Evolutionary conservation across 2,888 invertebrate genomes (phyloP).

Genomic region (Exocentrus adspersus): DNA sequence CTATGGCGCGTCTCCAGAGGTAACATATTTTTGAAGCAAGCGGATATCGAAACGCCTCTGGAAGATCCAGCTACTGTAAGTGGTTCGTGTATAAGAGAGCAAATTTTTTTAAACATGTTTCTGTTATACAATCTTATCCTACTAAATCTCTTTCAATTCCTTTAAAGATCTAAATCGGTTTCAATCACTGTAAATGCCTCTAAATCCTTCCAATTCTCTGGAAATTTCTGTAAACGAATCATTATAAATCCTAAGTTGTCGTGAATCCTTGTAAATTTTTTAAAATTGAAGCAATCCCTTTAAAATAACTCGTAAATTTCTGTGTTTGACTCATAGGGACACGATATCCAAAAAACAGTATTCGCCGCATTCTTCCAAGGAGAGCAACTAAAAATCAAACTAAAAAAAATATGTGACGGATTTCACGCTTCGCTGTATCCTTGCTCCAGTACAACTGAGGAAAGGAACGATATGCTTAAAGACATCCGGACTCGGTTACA

Average conservation of each 20-base stretch:
- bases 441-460: slow-evolving; percentile 86
- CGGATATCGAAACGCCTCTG: slow-evolving; percentile 83
- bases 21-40: slow-evolving; percentile 87
- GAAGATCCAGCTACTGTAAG: slow-evolving; percentile 87
- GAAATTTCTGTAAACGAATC: too few species aligned
- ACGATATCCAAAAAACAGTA: slow-evolving; percentile 87
- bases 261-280: too few species aligned
- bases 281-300: too few species aligned
- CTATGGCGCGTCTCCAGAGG: slow-evolving; percentile 93
- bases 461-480: slow-evolving; percentile 89
- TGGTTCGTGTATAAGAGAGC: slow-evolving; percentile 69
- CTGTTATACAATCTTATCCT: too few species aligned
- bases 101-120: too few species aligned
- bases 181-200: too few species aligned
- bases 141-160: too few species aligned
- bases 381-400: slow-evolving; percentile 87
- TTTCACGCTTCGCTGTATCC: slow-evolving; percentile 94
- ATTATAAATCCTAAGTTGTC: too few species aligned
- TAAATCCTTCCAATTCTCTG: too few species aligned
- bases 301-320: too few species aligned
- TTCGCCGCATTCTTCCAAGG: slow-evolving; percentile 93
- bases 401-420: slow-evolving; percentile 93
- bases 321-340: slow-evolving; percentile 81
- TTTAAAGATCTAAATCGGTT: too few species aligned
- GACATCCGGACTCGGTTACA: slow-evolving; percentile 90